These are phyloP conservation scores for Abscondita cerata DNA, from an alignment of 2,888 invertebrate genomes.

Conservation along the genomic window DNA sequence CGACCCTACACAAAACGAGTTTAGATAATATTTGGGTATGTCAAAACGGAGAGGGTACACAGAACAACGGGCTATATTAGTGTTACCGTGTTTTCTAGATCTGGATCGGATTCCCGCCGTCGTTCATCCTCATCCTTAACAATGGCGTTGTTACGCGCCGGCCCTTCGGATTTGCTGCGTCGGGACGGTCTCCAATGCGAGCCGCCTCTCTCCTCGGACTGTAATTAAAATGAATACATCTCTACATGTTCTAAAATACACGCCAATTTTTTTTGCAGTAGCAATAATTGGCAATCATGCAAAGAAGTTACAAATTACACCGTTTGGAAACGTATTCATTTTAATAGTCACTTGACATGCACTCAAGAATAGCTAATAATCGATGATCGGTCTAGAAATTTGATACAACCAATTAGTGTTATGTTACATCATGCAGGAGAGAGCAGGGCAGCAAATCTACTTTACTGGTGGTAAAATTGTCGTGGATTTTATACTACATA, in stretches of 20 bases:
- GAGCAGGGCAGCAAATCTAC: slow-evolving; percentile 46
- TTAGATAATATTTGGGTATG: slow-evolving; percentile 26
- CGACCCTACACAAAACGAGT: slow-evolving; percentile 63
- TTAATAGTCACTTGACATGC: slow-evolving; percentile 51
- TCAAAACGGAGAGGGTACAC: slow-evolving; percentile 35
- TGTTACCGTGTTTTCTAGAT: slow-evolving; percentile 57
- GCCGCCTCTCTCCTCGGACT: slow-evolving; percentile 75
- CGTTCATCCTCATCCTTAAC: slow-evolving; percentile 52
- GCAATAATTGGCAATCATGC: slow-evolving; percentile 37
- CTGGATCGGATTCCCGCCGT: slow-evolving; percentile 58
- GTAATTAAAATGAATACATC: slow-evolving; percentile 61
- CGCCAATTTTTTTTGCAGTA: slow-evolving; percentile 30
- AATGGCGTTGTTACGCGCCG: slow-evolving; percentile 58
- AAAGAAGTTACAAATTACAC: slow-evolving; percentile 38
- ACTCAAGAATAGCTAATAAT: slow-evolving; percentile 37
- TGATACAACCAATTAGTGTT: slow-evolving; percentile 29
- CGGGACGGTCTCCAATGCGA: slow-evolving; percentile 68
- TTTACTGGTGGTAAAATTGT: slow-evolving; percentile 35
- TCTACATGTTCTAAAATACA: slow-evolving; percentile 42
- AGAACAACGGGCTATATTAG: slow-evolving; percentile 43
- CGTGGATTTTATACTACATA: slow-evolving; percentile 21
- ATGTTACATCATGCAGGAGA: slow-evolving; percentile 40
- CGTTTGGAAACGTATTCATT: slow-evolving; percentile 57
- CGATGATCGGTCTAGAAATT: slow-evolving; percentile 30
- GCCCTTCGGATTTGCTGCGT: slow-evolving; percentile 82